Evolutionary conservation across 92 coral and sea anemone genomes (phyloP).

Genomic region (Palythoa caribaeorum): DNA sequence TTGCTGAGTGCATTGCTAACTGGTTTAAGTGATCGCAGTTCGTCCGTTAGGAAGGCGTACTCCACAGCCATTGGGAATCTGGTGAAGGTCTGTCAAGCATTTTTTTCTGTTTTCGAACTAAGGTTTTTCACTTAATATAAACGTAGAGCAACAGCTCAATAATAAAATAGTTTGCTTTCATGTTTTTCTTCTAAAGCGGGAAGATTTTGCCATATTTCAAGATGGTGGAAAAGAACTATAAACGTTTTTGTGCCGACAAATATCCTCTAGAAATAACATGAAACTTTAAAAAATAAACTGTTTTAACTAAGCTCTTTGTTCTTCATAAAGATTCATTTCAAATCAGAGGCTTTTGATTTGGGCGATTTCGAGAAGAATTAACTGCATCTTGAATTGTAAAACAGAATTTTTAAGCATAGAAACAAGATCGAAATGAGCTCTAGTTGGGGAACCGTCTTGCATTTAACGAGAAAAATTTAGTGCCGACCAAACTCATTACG

Average conservation of each 20-base stretch:
- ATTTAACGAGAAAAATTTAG: too few species aligned
- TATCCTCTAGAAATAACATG: neutral
- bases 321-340: too few species aligned
- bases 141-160: neutral
- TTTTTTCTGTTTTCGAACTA: neutral
- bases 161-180: neutral
- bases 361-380: too few species aligned
- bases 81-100: neutral
- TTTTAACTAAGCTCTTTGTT: too few species aligned
- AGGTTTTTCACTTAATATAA: neutral
- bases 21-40: neutral
- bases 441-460: too few species aligned
- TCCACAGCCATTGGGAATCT: conserved; percentile 84
- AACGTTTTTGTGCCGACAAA: neutral
- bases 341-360: too few species aligned
- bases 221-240: neutral
- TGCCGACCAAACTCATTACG: too few species aligned
- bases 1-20: conserved; percentile 80
- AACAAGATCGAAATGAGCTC: too few species aligned
- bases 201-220: neutral
- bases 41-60: conserved; percentile 71
- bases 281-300: too few species aligned
- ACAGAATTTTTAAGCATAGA: too few species aligned
- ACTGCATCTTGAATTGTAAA: too few species aligned
- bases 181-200: neutral